Evolutionary conservation across 2,797 vertebrate species (phyloP), one percentile per base, ranked within the genome.

Genomic region (Anabas testudineus): DNA sequence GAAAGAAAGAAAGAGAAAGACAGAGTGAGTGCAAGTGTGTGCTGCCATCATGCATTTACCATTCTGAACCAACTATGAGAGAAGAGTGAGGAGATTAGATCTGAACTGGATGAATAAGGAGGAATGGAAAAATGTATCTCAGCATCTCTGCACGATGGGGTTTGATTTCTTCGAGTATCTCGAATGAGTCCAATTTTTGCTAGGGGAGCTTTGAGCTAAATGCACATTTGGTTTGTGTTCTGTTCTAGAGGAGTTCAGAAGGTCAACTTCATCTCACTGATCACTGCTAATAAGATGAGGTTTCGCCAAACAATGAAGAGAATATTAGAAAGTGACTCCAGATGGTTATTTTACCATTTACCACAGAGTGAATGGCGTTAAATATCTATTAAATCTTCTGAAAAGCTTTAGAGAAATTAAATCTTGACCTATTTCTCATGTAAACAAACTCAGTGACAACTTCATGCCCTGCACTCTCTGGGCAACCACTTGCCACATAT

Each of bases 171-270:
- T 70, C 0, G 43, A 91, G 73, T 61, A 80, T 91, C 83, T 90
- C 80, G 69, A 89, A 89, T 88, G 77, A 90, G 81, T 80, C 83
- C 73, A 87, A 88, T 83, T 87, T 85, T 76, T 82, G 74, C 71
- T 54, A 56, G 42, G 61, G 71, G 75, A 86, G 81, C 66, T 80
- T 87, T 87, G 74, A 52, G 80, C 83, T 88, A 68, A 88, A 81
- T 63, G 71, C 85, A 84, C 87, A 91, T 91, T 93, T 91, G 90
- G 85, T 91, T 92, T 90, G 77, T 77, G 86, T 90, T 91, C 59
- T 71, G 60, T 79, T 54, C 72, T 78, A 88, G 67, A 28, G 59
- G 24, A 51, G 86, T 87, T 84, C 86, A 88, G 62, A 37, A 84
- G 84, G 85, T 89, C 79, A 88, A 41, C 80, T 48, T 80, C 65